Evolutionary conservation across 2,113 vertebrate genomes (phyloP).

Genomic region (Anoplopoma fimbria): DNA sequence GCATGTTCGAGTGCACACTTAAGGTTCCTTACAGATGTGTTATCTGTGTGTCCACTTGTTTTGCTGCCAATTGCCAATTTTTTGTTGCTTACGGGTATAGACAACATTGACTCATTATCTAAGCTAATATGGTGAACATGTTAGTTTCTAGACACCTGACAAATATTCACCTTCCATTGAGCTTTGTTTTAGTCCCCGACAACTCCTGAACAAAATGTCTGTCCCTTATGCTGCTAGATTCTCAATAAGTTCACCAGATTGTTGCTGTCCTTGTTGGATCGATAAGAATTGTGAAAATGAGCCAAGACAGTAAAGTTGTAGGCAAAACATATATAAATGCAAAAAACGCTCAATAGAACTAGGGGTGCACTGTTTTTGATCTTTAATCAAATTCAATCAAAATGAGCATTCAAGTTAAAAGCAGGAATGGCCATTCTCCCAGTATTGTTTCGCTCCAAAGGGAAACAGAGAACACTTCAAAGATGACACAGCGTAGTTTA

Average conservation of each 20-base stretch:
- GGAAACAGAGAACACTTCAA: too few relatives aligned
- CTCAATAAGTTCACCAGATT: background rate
- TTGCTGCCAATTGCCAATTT: background rate
- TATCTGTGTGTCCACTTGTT: background rate
- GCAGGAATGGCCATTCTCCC: too few relatives aligned
- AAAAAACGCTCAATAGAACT: background rate
- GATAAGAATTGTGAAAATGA: background rate
- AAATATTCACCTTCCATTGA: background rate
- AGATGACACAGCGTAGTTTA: background rate
- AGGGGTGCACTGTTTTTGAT: too few relatives aligned
- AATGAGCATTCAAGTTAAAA: too few relatives aligned
- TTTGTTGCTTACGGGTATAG: background rate
- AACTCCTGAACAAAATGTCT: background rate
- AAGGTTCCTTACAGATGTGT: constrained; percentile 19
- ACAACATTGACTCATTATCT: background rate
- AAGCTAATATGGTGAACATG: background rate
- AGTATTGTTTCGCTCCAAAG: too few relatives aligned
- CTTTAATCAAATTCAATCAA: too few relatives aligned
- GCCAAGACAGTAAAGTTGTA: background rate
- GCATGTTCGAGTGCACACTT: constrained; percentile 18
- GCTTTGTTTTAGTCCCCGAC: background rate
- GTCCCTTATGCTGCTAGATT: background rate
- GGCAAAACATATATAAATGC: background rate
- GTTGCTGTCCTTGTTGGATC: background rate
- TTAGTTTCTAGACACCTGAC: background rate